Base-by-base conservation (phyloP, 2,113 vertebrate genomes). In the Todiramphus chloris region DNA sequence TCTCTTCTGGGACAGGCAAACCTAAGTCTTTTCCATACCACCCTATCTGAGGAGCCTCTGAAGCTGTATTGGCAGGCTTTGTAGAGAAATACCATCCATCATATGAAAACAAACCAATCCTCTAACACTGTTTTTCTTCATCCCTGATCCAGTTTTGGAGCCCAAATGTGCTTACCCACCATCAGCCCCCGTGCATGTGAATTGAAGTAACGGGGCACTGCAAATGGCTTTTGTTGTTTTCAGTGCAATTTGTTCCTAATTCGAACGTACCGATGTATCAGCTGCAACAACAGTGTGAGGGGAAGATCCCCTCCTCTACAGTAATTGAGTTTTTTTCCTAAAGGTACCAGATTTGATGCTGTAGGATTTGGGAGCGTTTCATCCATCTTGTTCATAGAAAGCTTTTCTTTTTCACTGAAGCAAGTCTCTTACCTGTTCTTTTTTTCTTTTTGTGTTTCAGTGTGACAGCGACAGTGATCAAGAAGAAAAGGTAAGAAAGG, bases 391-490 rank as follows among this genome's bases (percentile, higher is more conserved):
- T 68, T 84, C 55, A 33, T 56, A 73, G 60, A 74, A 87, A 51
- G 67, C 27, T 69, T 60, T 53, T 1, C 1, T 0, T 37, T 43
- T 63, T 90, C 83, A 10, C 46, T 87, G 50, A 21, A 46, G 28
- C 53, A 63, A 80, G 10, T 70, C 79, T 94, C 97, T 96, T 78
- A 95, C 81, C 53, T 74, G 37, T 73, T 50, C 74, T 90, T 79
- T 76, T 84, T 76, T 53, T 46, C 25, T 86, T 44, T 89, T 97
- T 98, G 80, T 81, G 69, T 98, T 98, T 90, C 97, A 98, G 99
- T 99, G 99, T 90, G 99, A 99, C 98, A 99, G 99, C 3, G 99
- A 99, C 97, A 99, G 98, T 66, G 99, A 99, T 96, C 99, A 98
- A 93, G 99, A 99, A 94, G 99, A 99, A 97, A 99, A 99, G 99